Evolutionary conservation across 2,113 vertebrate genomes (phyloP).

Genomic region (Misgurnus mizolepis): DNA sequence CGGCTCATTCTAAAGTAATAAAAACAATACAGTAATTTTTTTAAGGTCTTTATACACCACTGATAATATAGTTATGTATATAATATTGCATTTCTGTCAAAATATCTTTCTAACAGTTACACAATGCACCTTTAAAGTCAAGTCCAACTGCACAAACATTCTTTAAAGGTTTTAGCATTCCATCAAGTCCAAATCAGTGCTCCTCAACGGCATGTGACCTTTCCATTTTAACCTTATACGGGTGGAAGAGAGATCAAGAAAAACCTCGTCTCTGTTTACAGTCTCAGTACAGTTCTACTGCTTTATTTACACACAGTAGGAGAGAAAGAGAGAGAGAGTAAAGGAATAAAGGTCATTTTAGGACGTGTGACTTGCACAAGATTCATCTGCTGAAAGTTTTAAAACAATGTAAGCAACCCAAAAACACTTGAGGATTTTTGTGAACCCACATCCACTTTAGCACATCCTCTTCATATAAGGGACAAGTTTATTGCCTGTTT

Average conservation of each 20-base stretch:
- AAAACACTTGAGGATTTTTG: background rate
- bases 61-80: too few relatives aligned
- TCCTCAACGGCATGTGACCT: conserved; percentile 32
- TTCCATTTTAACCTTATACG: conserved; percentile 38
- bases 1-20: too few relatives aligned
- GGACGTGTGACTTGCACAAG: background rate
- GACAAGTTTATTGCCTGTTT: background rate
- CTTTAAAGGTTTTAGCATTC: background rate
- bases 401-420: background rate
- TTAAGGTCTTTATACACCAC: too few relatives aligned
- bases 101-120: too few relatives aligned
- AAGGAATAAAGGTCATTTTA: background rate
- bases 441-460: background rate
- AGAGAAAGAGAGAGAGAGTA: background rate
- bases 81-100: too few relatives aligned
- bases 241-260: conserved; percentile 20
- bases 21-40: too few relatives aligned
- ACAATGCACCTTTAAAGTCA: too few relatives aligned
- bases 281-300: conserved; percentile 4
- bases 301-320: background rate
- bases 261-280: conserved; percentile 7
- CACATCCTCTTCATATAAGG: conserved; percentile 5
- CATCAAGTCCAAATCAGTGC: conserved; percentile 23
- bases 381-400: background rate
- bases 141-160: background rate